phyloP scores from a whole-genome alignment of 2,797 vertebrate genomes.

The Graptemys geographica region DNA sequence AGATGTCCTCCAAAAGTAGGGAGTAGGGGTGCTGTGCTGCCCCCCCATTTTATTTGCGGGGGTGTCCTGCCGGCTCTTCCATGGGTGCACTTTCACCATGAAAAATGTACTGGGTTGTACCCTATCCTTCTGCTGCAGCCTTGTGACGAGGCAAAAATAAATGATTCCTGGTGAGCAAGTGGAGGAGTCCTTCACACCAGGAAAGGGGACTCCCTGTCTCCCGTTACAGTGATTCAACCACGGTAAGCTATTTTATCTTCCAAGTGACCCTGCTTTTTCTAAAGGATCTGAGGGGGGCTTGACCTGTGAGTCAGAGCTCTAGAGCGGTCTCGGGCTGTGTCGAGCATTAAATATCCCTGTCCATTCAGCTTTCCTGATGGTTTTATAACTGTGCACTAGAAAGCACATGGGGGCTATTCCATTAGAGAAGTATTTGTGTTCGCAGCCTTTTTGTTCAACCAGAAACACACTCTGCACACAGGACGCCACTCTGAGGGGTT shows the following conservation, averaged over 20 bases:
- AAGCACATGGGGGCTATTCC: not conserved
- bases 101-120: not conserved
- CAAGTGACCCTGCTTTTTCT: slow-evolving; percentile 52
- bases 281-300: not conserved
- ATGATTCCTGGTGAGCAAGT: slow-evolving; percentile 12
- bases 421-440: not conserved
- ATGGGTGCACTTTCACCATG: no score
- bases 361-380: not conserved
- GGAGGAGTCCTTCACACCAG: slow-evolving; percentile 4
- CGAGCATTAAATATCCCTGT: not conserved
- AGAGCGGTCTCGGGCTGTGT: not conserved
- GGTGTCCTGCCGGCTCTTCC: not conserved
- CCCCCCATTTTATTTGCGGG: no score
- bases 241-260: slow-evolving; percentile 11
- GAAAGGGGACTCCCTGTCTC: slow-evolving; percentile 7
- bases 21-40: no score
- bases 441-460: fast-evolving
- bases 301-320: slow-evolving; percentile 21
- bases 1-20: no score
- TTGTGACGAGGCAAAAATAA: no score
- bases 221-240: slow-evolving; percentile 15
- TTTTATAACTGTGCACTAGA: not conserved
- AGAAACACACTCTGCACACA: no score
- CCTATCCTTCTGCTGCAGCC: no score
- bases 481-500: no score